Evolutionary conservation across 2,113 vertebrate species (phyloP).

Genomic region (Miniopterus natalensis): DNA sequence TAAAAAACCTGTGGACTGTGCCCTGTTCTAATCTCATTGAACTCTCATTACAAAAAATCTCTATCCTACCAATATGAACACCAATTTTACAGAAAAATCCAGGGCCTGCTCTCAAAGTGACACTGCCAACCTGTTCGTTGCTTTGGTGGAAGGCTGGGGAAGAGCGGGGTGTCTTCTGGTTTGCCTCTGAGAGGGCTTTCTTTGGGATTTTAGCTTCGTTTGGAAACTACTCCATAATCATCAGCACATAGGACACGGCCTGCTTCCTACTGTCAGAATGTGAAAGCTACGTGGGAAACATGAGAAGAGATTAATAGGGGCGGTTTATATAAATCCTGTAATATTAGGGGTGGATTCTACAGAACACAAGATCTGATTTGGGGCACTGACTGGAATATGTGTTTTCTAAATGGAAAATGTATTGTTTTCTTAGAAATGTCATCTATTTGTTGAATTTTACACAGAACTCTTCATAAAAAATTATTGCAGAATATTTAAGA

Average conservation of each 20-base stretch:
- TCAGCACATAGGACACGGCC: background rate
- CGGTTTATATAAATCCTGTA: background rate
- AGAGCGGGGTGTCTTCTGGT: background rate
- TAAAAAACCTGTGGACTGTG: background rate
- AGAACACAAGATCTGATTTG: background rate
- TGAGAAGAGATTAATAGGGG: background rate
- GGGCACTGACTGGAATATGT: background rate
- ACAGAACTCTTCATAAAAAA: background rate
- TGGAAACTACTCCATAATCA: background rate
- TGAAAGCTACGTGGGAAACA: background rate
- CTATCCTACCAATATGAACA: background rate
- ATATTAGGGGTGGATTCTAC: background rate
- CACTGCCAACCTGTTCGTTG: background rate
- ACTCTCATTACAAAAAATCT: conserved; percentile 25
- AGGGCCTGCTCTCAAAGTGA: background rate
- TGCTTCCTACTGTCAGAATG: background rate
- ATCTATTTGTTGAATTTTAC: background rate
- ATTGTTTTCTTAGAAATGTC: background rate
- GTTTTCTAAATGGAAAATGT: background rate
- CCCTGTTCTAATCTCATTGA: conserved; percentile 49
- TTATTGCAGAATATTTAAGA: background rate
- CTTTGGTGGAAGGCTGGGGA: background rate
- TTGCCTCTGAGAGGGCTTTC: background rate
- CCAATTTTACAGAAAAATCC: background rate
- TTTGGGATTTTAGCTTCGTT: background rate